phyloP scores from a whole-genome alignment of 2,797 vertebrate genomes.

The Pristis pectinata region DNA sequence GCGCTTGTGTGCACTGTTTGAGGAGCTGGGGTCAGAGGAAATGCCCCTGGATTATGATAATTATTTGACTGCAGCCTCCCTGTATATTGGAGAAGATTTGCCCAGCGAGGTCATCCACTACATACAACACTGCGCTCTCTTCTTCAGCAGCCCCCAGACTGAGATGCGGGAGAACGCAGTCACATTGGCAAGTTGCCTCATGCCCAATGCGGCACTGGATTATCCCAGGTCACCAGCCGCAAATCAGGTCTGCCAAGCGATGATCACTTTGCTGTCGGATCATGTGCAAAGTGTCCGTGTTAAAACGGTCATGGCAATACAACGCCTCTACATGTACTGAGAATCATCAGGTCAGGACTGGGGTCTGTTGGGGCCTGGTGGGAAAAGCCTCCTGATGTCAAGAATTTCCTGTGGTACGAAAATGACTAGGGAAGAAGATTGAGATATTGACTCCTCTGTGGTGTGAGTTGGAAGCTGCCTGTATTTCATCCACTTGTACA shows the following conservation, averaged over 20 bases:
- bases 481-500: background rate
- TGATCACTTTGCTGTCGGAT: background rate
- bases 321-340: background rate
- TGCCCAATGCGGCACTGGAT: background rate
- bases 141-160: slow-evolving; percentile 88
- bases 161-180: slow-evolving; percentile 78
- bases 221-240: background rate
- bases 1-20: slow-evolving; percentile 73
- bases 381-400: background rate
- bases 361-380: too few species aligned
- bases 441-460: background rate
- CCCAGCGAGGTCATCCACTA: slow-evolving; percentile 78
- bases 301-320: background rate
- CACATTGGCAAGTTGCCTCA: slow-evolving; percentile 75
- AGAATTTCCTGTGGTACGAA: background rate
- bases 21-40: slow-evolving; percentile 75
- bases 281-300: slow-evolving; percentile 11
- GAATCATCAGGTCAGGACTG: background rate
- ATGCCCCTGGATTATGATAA: slow-evolving; percentile 79
- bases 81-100: slow-evolving; percentile 81
- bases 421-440: too few species aligned
- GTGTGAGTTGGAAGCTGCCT: background rate
- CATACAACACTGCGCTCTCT: slow-evolving; percentile 77
- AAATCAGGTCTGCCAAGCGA: slow-evolving; percentile 5
- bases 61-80: slow-evolving; percentile 83